phyloP scores from a whole-genome alignment of 2,888 invertebrate species.

The Pyrochroa serraticornis region DNA sequence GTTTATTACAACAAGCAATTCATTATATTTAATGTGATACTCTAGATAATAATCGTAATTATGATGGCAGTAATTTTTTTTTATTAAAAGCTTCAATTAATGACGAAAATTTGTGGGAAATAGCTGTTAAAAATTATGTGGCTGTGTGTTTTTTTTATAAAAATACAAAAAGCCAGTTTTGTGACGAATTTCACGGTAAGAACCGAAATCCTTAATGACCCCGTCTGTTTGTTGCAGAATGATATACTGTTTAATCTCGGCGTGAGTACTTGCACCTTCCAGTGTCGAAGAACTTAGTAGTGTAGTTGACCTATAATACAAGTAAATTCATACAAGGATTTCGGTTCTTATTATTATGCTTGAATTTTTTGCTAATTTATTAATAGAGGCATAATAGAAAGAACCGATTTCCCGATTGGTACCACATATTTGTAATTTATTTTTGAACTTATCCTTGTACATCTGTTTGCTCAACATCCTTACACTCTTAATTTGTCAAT shows the following conservation, averaged over 20 bases:
- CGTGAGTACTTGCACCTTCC: slow-evolving; percentile 54
- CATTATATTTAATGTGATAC: slow-evolving; percentile 2
- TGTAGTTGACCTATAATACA: slow-evolving; percentile 17
- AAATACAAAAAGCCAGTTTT: slow-evolving; percentile 12
- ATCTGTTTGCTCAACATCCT: not conserved
- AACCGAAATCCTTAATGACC: slow-evolving; percentile 55
- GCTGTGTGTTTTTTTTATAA: not conserved
- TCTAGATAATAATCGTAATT: slow-evolving; percentile 6
- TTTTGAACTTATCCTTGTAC: slow-evolving; percentile 4
- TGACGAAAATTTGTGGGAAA: slow-evolving; percentile 3
- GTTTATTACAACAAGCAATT: slow-evolving; percentile 3
- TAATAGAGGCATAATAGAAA: slow-evolving; percentile 23
- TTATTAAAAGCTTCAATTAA: slow-evolving; percentile 2
- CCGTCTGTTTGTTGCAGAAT: slow-evolving; percentile 63
- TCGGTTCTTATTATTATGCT: slow-evolving; percentile 51
- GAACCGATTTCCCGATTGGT: slow-evolving; percentile 20
- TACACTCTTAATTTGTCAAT: no score
- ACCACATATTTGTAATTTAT: slow-evolving; percentile 10
- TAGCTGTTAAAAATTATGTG: no score
- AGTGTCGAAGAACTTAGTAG: slow-evolving; percentile 27
- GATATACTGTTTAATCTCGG: slow-evolving; percentile 68
- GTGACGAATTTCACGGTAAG: slow-evolving; percentile 33
- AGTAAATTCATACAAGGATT: slow-evolving; percentile 40
- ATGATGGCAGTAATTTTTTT: not conserved
- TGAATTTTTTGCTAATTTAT: slow-evolving; percentile 7